phyloP scores from a whole-genome alignment of 1,140 invertebrate species.

The Nomia melanderi region DNA sequence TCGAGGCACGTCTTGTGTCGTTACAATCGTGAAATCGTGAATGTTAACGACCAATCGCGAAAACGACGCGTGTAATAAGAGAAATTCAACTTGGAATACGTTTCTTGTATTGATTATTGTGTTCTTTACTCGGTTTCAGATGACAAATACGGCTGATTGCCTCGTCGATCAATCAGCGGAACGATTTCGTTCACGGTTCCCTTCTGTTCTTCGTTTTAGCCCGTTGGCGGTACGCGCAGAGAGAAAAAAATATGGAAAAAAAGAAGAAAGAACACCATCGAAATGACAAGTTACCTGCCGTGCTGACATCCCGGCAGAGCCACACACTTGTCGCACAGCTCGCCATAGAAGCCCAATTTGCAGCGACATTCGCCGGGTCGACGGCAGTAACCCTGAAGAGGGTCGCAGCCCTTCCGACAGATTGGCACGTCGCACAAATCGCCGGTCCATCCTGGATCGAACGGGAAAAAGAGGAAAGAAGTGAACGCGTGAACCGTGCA shows the following conservation, averaged over 20 bases:
- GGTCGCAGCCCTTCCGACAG: conserved; percentile 94
- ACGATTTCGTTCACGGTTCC: neutral
- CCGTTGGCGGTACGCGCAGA: no score
- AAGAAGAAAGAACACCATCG: neutral
- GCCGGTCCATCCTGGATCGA: conserved; percentile 89
- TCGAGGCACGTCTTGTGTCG: no score
- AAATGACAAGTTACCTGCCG: conserved; percentile 81
- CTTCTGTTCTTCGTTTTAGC: neutral
- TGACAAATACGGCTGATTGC: neutral
- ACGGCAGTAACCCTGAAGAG: conserved; percentile 95
- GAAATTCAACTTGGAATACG: no score
- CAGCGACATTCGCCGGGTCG: conserved; percentile 91
- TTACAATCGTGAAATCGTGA: no score
- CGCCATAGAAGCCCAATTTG: conserved; percentile 91
- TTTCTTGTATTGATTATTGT: no score
- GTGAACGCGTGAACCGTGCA: neutral
- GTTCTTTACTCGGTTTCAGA: no score
- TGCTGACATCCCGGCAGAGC: conserved; percentile 92
- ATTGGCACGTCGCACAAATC: conserved; percentile 95
- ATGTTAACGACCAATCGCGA: no score
- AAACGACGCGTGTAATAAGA: no score
- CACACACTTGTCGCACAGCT: conserved; percentile 91
- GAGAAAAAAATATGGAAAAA: neutral
- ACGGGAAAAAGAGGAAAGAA: neutral
- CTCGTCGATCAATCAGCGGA: conserved; percentile 7